Evolutionary conservation across 2,888 invertebrate genomes (phyloP), one percentile per base, ranked within the genome.

Genomic region (Tetranychus piercei): DNA sequence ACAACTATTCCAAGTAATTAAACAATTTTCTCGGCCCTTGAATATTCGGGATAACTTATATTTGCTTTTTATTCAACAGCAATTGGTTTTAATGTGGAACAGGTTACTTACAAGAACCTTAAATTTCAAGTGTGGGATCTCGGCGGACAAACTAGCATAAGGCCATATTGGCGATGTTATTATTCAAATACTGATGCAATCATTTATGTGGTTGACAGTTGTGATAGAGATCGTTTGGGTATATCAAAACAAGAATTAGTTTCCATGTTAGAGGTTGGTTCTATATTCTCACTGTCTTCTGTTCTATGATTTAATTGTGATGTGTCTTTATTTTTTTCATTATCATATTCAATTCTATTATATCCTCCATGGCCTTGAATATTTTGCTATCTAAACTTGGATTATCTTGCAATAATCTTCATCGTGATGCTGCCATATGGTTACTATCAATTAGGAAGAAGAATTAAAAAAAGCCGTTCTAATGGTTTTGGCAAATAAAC

Each of bases 141-240:
- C 78, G 99, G 99, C 0, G 99, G 99, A 0, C 97, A 99, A 81
- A 87, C 96, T 81, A 96, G 95, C 84, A 99, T 99, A 78, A 86
- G 99, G 64, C 97, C 99, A 0, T 99, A 99, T 81, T 99, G 99
- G 99, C 89, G 92, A 81, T 99, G 99, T 84, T 99, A 99, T 84
- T 97, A 96, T 84, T 97, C 99, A 82, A 97, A 97, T 83, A 99
- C 99, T 34, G 99, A 99, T 86, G 99, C 99, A 81, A 96, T 99
- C 80, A 97, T 99, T 81, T 99, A 99, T 85, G 99, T 99, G 74
- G 96, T 97, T 73, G 99, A 99, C 84, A 97, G 96, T 72, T 96
- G 94, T 75, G 99, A 99, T 84, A 89, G 92, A 83, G 99, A 99
- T 85, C 86, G 99, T 85, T 95, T 99, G 87, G 94, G 95, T 80